Conservation (phyloP, 2,113 vertebrate genomes). For the Pycnonotus jocosus region DNA sequence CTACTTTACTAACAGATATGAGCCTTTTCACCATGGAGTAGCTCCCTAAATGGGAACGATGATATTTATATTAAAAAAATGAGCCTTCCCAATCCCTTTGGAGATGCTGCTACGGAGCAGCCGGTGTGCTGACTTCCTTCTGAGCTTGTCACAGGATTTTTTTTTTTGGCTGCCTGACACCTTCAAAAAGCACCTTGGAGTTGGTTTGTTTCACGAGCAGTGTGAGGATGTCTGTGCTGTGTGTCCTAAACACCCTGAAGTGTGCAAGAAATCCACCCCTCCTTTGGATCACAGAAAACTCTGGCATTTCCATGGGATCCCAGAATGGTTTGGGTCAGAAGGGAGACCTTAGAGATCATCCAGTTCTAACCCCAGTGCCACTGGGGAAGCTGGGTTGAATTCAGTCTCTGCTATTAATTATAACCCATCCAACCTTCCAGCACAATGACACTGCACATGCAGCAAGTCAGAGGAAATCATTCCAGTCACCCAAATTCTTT, state of each 20-base stretch:
- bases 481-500: not conserved
- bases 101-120: not conserved
- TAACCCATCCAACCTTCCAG: not conserved
- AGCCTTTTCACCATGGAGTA: not conserved
- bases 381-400: not conserved
- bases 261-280: not conserved
- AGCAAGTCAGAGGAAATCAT: not conserved
- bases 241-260: not conserved
- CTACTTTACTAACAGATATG: not conserved
- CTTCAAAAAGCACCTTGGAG: fast-evolving
- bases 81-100: not conserved
- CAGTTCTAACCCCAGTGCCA: not conserved
- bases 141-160: not conserved
- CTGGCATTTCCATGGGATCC: not conserved
- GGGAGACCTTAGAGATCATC: not conserved
- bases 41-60: not conserved
- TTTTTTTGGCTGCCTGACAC: not conserved
- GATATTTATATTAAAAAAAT: not conserved
- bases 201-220: not conserved
- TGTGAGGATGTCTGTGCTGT: fast-evolving
- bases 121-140: not conserved
- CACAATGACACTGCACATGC: not conserved
- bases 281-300: not conserved
- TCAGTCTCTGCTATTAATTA: not conserved
- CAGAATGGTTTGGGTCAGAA: not conserved